Evolutionary conservation across 2,888 invertebrate species (phyloP).

Genomic region (Pachycephus smyrnensis): DNA sequence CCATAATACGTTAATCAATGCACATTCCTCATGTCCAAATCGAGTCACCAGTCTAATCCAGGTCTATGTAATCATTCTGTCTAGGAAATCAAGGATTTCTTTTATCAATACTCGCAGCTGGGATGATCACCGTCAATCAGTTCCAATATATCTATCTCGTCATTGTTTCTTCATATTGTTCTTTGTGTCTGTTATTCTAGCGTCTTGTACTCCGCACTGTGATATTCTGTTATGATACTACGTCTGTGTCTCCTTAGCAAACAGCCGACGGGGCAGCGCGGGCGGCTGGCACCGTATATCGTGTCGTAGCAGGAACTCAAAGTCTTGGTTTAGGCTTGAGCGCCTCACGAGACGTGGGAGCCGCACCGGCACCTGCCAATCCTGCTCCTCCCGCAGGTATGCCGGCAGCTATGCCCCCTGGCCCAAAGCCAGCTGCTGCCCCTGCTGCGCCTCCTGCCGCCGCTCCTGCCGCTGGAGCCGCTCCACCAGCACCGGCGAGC

Average conservation of each 20-base stretch:
- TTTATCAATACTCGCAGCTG: neutral
- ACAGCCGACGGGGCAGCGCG: constrained; percentile 85
- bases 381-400: constrained; percentile 38
- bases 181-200: neutral
- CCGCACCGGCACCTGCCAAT: constrained; percentile 69
- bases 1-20: neutral
- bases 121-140: neutral
- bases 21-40: neutral
- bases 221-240: neutral
- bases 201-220: neutral
- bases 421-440: constrained; percentile 28
- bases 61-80: neutral
- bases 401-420: constrained; percentile 18
- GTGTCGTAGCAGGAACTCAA: constrained; percentile 83
- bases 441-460: constrained; percentile 38
- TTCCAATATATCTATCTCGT: neutral
- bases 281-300: constrained; percentile 82
- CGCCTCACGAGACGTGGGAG: constrained; percentile 68
- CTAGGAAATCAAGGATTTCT: neutral
- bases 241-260: constrained; percentile 70
- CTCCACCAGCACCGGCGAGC: constrained; percentile 45
- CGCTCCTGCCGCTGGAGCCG: constrained; percentile 49
- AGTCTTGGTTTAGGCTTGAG: constrained; percentile 79
- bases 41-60: neutral
- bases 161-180: neutral